Percentiles rank a stretch among this genome's conserved stretches.
Conservation (phyloP, 2,888 invertebrate genomes). For the Ectemnius continuus region DNA sequence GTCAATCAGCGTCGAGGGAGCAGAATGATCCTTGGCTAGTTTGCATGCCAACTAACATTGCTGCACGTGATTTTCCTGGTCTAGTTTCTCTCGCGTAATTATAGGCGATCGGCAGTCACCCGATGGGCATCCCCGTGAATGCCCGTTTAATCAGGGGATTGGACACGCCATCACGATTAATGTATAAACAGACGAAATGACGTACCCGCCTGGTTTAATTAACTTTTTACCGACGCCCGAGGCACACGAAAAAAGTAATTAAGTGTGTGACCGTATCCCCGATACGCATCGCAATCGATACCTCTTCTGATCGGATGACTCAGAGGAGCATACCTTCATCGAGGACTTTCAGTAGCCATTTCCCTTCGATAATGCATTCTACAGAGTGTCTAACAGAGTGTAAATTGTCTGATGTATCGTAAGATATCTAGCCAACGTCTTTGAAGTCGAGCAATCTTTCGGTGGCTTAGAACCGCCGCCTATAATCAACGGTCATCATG, state of each 20-base stretch:
- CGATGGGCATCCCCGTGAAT: slow-evolving; percentile 27
- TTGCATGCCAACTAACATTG: too few species aligned
- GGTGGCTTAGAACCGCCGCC: slow-evolving; percentile 65
- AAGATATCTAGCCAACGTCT: too few species aligned
- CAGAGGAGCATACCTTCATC: too few species aligned
- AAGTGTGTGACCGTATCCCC: neutral
- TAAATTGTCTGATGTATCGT: too few species aligned
- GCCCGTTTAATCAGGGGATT: slow-evolving; percentile 69
- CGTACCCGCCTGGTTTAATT: slow-evolving; percentile 71
- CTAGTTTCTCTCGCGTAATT: neutral
- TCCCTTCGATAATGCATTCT: too few species aligned
- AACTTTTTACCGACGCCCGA: slow-evolving; percentile 64
- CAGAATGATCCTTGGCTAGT: too few species aligned
- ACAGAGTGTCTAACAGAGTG: too few species aligned
- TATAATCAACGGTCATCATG: slow-evolving; percentile 65
- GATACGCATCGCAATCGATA: neutral
- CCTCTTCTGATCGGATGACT: neutral
- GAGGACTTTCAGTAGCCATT: too few species aligned
- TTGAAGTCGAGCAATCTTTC: slow-evolving; percentile 68
- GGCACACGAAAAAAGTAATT: slow-evolving; percentile 19
- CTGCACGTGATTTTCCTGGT: neutral
- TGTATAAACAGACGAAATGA: slow-evolving; percentile 61
- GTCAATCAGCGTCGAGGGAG: slow-evolving; percentile 7
- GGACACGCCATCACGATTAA: slow-evolving; percentile 70
- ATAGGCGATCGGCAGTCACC: too few species aligned